Conservation (phyloP, 2,888 invertebrate species). For the Torymus texanus region DNA sequence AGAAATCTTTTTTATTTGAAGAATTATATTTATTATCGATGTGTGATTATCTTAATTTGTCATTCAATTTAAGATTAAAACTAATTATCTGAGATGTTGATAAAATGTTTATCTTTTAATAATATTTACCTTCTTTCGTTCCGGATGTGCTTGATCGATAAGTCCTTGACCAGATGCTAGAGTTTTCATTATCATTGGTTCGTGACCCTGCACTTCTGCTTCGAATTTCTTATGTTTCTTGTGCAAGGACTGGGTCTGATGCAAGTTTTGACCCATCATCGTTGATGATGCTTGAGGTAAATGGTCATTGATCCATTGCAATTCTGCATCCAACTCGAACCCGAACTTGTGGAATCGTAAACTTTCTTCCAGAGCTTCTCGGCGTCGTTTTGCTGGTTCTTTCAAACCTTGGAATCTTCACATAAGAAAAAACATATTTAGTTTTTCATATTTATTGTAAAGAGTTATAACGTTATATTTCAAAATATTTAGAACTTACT, state of each 20-base stretch:
- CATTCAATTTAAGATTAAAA: too few species aligned
- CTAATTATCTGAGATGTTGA: conserved; percentile 29
- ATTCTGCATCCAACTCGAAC: conserved; percentile 93
- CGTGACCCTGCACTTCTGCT: conserved; percentile 91
- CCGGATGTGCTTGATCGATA: conserved; percentile 86
- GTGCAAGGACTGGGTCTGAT: conserved; percentile 92
- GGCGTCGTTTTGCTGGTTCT: conserved; percentile 83
- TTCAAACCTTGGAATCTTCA: conserved; percentile 81
- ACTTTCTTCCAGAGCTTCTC: conserved; percentile 89
- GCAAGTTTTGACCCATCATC: conserved; percentile 87
- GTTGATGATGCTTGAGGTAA: conserved; percentile 86
- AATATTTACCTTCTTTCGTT: conserved; percentile 81
- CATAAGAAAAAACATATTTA: background rate
- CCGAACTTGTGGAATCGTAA: conserved; percentile 93
- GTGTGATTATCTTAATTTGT: too few species aligned
- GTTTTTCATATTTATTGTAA: background rate
- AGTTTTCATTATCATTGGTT: conserved; percentile 89
- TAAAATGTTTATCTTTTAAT: background rate
- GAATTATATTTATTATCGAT: too few species aligned
- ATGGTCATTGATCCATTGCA: conserved; percentile 97
- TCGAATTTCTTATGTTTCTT: conserved; percentile 97
- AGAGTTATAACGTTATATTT: background rate
- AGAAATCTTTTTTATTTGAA: background rate
- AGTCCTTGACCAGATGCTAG: conserved; percentile 86
- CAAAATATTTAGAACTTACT: conserved; percentile 70